Conservation (phyloP, 2,888 invertebrate genomes). For the Cheilosia variabilis region DNA sequence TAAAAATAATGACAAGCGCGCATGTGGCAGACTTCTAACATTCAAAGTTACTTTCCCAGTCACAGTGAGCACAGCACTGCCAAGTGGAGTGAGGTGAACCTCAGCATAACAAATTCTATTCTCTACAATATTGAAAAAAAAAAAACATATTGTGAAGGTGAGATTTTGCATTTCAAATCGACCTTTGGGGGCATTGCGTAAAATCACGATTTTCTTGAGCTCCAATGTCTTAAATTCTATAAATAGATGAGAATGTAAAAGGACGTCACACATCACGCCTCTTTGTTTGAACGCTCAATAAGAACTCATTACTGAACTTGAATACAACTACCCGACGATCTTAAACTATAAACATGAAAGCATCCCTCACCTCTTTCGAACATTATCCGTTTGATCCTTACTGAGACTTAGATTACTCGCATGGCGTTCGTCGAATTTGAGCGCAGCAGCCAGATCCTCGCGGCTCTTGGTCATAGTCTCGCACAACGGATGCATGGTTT, state of each 20-base stretch:
- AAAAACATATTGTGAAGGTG: too few relatives aligned
- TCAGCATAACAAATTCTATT: constrained; percentile 24
- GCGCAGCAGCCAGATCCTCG: constrained; percentile 81
- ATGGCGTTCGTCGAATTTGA: constrained; percentile 79
- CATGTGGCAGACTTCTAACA: constrained; percentile 33
- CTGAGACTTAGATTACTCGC: constrained; percentile 81
- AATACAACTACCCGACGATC: too few relatives aligned
- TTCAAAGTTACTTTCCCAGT: not conserved
- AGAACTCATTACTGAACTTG: too few relatives aligned
- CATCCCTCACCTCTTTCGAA: constrained; percentile 80
- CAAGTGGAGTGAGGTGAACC: constrained; percentile 25
- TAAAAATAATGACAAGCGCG: constrained; percentile 21
- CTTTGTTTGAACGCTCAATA: too few relatives aligned
- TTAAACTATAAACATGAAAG: not conserved
- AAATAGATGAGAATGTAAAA: too few relatives aligned
- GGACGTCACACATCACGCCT: too few relatives aligned
- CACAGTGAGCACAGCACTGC: not conserved
- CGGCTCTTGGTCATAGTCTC: constrained; percentile 82
- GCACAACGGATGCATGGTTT: constrained; percentile 82
- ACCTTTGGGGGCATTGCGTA: too few relatives aligned
- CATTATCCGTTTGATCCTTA: constrained; percentile 82
- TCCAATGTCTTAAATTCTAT: too few relatives aligned
- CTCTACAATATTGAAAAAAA: not conserved
- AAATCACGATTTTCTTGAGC: too few relatives aligned
- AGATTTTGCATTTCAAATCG: too few relatives aligned